A percentile compares a stretch with the other conserved stretches of the same genome.
Evolutionary conservation across 2,888 invertebrate species (phyloP).

Genomic region (Stenoptilia bipunctidactyla): DNA sequence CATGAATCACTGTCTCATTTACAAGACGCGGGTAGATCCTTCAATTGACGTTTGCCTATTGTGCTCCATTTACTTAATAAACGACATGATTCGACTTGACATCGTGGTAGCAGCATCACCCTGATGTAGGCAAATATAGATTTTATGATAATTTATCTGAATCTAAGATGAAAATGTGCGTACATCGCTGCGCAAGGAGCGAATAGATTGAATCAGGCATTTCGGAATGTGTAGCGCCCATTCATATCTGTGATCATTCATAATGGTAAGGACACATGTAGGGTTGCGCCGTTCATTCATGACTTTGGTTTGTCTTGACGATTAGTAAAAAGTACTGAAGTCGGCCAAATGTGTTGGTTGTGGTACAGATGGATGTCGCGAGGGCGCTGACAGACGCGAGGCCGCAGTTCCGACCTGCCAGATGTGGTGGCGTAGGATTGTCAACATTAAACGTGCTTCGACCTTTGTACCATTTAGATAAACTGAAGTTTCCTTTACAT

Average conservation of each 20-base stretch:
- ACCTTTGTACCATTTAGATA: neutral
- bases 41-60: neutral
- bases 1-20: constrained; percentile 10
- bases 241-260: constrained; percentile 30
- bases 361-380: constrained; percentile 22
- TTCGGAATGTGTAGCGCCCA: neutral
- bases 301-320: too few relatives aligned
- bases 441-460: neutral
- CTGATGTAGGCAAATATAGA: neutral
- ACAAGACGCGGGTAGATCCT: constrained; percentile 1
- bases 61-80: constrained; percentile 1
- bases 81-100: neutral
- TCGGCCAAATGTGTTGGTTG: constrained; percentile 38
- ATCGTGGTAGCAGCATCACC: neutral
- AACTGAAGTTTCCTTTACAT: neutral
- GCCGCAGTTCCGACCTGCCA: constrained; percentile 37
- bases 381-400: constrained; percentile 31
- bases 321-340: constrained; percentile 35
- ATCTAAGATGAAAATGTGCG: neutral
- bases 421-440: constrained; percentile 25
- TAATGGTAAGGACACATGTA: constrained; percentile 28
- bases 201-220: too few relatives aligned
- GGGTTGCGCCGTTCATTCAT: constrained; percentile 38
- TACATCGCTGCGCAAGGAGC: neutral
- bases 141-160: neutral